These are phyloP conservation scores for Poecilia velifera DNA, from an alignment of 2,797 vertebrate species.

Conservation along the genomic window DNA sequence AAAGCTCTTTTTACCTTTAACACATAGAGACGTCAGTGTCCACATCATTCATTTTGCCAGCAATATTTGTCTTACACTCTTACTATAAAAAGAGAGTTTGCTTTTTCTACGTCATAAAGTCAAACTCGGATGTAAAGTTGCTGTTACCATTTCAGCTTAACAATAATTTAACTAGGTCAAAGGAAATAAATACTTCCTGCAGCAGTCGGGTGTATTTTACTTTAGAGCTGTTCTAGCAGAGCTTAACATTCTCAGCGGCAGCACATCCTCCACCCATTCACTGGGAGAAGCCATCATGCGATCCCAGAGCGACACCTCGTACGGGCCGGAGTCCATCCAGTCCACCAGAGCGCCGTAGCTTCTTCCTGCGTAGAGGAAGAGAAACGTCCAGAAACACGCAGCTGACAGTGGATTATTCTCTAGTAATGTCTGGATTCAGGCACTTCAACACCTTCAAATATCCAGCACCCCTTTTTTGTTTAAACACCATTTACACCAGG, in stretches of 20 bases:
- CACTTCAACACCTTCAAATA: background rate
- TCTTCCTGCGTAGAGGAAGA: conserved; percentile 79
- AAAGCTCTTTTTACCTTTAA: background rate
- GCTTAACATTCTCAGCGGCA: conserved; percentile 88
- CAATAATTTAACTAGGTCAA: background rate
- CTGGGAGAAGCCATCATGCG: conserved; percentile 89
- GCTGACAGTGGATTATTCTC: background rate
- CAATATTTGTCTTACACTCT: background rate
- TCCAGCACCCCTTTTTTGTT: background rate
- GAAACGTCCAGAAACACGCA: conserved; percentile 17
- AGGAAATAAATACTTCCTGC: conserved; percentile 6
- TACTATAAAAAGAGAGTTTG: background rate
- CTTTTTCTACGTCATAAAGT: background rate
- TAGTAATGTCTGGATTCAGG: background rate
- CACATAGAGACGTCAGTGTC: background rate
- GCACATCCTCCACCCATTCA: conserved; percentile 89
- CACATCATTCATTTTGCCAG: background rate
- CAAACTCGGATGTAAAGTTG: background rate
- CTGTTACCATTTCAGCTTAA: background rate
- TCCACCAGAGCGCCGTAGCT: conserved; percentile 91
- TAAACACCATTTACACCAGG: background rate
- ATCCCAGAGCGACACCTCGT: conserved; percentile 90
- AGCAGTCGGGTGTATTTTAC: conserved; percentile 43
- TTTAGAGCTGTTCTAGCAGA: conserved; percentile 86
- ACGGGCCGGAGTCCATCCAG: conserved; percentile 95